Evolutionary conservation across 2,113 vertebrate species (phyloP), one percentile per base, ranked within the genome.

Genomic region (Irena cyanogastra): DNA sequence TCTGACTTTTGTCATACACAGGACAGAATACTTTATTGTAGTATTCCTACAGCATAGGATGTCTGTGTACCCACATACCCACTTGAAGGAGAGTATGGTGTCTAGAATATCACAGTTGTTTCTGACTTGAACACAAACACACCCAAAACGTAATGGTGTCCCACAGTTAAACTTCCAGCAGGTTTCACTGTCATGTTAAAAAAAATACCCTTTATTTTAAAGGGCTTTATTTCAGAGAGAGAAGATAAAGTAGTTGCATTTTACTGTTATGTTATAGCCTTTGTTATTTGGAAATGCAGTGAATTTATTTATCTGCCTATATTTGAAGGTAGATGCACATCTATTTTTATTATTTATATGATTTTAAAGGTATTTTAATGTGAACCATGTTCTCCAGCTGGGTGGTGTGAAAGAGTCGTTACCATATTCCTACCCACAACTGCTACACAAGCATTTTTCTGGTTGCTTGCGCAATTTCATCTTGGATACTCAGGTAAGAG

Each of bases 381-480:
- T 86, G 69, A 98, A 98, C 89, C 98, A 98, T 56, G 98, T 99
- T 72, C 97, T 99, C 15, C 98, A 99, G 96, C 95, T 99, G 30
- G 99, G 98, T 15, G 99, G 99, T 57, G 98, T 99, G 13, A 99
- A 99, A 50, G 98, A 98, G 93, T 98, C 98, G 0, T 93, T 99
- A 42, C 98, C 98, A 3, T 98, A 98, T 93, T 96, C 98, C 87
- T 98, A 99, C 89, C 98, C 98, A 4, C 98, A 99, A 23, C 57
- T 99, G 57, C 97, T 98, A 47, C 98, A 99, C 95, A 98, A 98
- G 90, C 98, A 99, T 96, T 99, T 99, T 83, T 98, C 98, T 9
- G 99, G 99, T 77, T 99, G 99, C 91, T 97, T 99, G 63, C 98
- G 98, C 76, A 99, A 99, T 97, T 93, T 99, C 59, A 37, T 98